These are phyloP conservation scores for Dasyprocta punctata DNA, from an alignment of 2,113 vertebrate genomes.

Conservation along the genomic window DNA sequence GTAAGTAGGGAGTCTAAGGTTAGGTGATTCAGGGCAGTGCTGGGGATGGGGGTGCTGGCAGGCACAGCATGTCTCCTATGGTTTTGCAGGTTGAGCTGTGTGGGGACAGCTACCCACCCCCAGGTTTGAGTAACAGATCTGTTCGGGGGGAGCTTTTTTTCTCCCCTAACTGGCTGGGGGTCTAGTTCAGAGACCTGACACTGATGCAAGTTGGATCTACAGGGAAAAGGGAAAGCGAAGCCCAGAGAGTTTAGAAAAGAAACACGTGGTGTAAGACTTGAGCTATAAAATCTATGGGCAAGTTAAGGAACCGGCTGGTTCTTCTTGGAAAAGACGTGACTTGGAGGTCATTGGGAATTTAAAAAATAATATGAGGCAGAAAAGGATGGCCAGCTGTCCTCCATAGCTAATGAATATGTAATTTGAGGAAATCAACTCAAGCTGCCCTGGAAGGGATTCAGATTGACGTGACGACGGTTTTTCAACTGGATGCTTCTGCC, in stretches of 20 bases:
- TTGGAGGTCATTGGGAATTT: slow-evolving; percentile 40
- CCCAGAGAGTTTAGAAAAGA: slow-evolving; percentile 23
- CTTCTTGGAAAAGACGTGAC: slow-evolving; percentile 36
- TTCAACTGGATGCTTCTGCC: neutral
- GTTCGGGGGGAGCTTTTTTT: too few relatives aligned
- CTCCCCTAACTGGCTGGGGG: too few relatives aligned
- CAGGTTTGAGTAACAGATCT: too few relatives aligned
- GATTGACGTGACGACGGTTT: neutral
- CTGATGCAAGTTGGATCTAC: neutral
- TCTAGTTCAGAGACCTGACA: too few relatives aligned
- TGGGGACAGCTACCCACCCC: too few relatives aligned
- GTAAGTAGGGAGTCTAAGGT: too few relatives aligned
- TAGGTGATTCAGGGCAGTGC: too few relatives aligned
- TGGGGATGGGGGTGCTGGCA: too few relatives aligned
- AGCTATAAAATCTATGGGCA: neutral
- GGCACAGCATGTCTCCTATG: too few relatives aligned
- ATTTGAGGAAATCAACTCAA: slow-evolving; percentile 75
- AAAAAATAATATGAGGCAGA: slow-evolving; percentile 27
- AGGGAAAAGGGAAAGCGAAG: too few relatives aligned
- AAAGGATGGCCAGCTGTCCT: slow-evolving; percentile 71
- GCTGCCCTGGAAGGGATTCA: slow-evolving; percentile 58
- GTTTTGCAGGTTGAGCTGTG: too few relatives aligned
- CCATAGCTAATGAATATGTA: slow-evolving; percentile 72
- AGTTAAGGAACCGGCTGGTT: slow-evolving; percentile 1
- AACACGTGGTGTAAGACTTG: neutral